These are phyloP conservation scores for Chondrosia reniformis DNA, from an alignment of 37 sponge, comb jelly and placozoan genomes.

Conservation along the genomic window DNA sequence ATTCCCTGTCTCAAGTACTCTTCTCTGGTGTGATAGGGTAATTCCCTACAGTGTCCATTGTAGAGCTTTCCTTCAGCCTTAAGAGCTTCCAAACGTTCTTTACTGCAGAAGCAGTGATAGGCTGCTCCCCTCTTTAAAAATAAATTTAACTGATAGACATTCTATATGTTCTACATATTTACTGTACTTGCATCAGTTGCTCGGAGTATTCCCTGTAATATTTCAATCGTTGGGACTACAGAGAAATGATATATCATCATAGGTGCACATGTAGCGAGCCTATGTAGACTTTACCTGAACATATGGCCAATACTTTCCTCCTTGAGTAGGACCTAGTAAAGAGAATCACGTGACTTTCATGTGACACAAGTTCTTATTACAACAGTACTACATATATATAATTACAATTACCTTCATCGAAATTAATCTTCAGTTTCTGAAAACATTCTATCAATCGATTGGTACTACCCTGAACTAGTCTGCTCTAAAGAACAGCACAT, in stretches of 20 bases:
- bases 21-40: conserved; percentile 22
- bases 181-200: neutral
- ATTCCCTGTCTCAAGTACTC: conserved; percentile 27
- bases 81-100: conserved; percentile 52
- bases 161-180: neutral
- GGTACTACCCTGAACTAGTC: conserved; percentile 44
- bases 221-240: neutral
- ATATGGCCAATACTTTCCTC: conserved; percentile 64
- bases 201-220: neutral
- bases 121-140: conserved; percentile 29
- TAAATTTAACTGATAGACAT: neutral
- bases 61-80: conserved; percentile 18
- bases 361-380: neutral
- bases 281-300: neutral
- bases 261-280: neutral
- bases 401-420: conserved; percentile 50
- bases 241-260: neutral
- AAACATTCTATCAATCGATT: conserved; percentile 33
- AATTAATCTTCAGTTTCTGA: conserved; percentile 57
- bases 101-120: conserved; percentile 74
- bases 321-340: conserved; percentile 29
- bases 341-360: neutral
- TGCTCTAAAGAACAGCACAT: conserved; percentile 15
- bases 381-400: neutral
- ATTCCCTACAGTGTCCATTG: conserved; percentile 51